Base-by-base conservation (phyloP, 2,113 vertebrate species). In the Naja naja region DNA sequence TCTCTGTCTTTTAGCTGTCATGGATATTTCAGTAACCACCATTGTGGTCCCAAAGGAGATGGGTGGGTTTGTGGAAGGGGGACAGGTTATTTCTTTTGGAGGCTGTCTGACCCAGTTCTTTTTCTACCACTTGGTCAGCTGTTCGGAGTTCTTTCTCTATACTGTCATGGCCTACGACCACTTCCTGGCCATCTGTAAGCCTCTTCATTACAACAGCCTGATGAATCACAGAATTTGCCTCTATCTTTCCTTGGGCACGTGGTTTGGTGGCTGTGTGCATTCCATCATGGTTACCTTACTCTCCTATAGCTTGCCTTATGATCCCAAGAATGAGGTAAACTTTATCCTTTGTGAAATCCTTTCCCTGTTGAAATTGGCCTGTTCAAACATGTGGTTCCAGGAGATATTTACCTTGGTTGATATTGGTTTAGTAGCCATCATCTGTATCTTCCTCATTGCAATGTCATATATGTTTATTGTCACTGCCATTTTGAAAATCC, bases 261-360 rank as follows among this genome's bases (percentile, higher is more conserved):
- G 96, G 96, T 47, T 97, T 45, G 95, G 96, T 91, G 95, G 97
- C 14, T 96, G 94, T 18, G 25, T 97, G 25, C 96, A 96, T 34
- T 97, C 96, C 27, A 93, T 96, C 90, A 96, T 97, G 47, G 96
- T 97, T 74, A 97, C 97, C 34, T 94, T 93, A 43, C 94, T 97
- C 56, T 91, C 96, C 85, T 96, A 97, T 86, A 93, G 52, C 1
- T 88, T 97, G 49, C 95, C 97, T 6, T 97, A 97, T 74, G 97
- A 96, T 89, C 95, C 95, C 1, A 94, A 96, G 52, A 96, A 96
- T 55, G 9, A 1, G 18, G 95, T 97, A 1, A 93, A 96, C 47
- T 96, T 96, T 89, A 95, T 97, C 85, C 96, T 97, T 89, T 97
- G 97, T 89, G 97, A 97, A 39, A 96, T 97, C 22, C 96, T 96